phyloP scores from a whole-genome alignment of 1,140 invertebrate species.

The Drosophila rhopaloa region DNA sequence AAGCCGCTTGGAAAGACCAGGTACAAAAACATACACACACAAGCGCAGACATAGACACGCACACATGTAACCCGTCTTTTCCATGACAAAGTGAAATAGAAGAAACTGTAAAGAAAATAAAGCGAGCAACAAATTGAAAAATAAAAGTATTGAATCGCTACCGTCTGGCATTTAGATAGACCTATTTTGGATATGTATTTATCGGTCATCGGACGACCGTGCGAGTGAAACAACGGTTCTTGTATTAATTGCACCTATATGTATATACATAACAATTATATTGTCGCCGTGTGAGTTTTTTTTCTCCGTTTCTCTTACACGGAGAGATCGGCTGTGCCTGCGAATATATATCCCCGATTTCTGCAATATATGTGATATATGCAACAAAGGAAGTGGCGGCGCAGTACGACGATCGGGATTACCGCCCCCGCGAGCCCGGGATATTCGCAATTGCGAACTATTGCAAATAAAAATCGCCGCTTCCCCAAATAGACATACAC shows the following conservation, averaged over 20 bases:
- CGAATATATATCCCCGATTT: slow-evolving; percentile 8
- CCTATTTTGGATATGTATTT: neutral
- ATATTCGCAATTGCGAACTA: slow-evolving; percentile 29
- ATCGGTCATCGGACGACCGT: neutral
- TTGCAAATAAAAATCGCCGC: slow-evolving; percentile 31
- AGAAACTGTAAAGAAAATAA: slow-evolving; percentile 38
- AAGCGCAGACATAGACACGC: slow-evolving; percentile 28
- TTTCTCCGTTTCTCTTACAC: slow-evolving; percentile 29
- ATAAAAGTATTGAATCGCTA: neutral
- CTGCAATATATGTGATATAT: slow-evolving; percentile 4
- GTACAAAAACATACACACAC: slow-evolving; percentile 67
- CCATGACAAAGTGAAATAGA: slow-evolving; percentile 77
- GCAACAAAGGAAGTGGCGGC: slow-evolving; percentile 45
- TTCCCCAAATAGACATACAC: slow-evolving; percentile 46
- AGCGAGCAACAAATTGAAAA: slow-evolving; percentile 29
- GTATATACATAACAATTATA: slow-evolving; percentile 48
- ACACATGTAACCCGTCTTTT: slow-evolving; percentile 43
- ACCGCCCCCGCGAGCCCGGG: slow-evolving; percentile 9
- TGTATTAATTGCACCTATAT: slow-evolving; percentile 41
- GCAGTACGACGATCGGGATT: slow-evolving; percentile 21
- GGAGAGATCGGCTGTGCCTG: slow-evolving; percentile 37
- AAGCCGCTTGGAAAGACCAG: slow-evolving; percentile 61
- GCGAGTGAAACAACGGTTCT: slow-evolving; percentile 10
- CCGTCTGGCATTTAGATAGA: neutral
- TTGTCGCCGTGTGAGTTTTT: slow-evolving; percentile 54